Base-by-base conservation (phyloP, 2,888 invertebrate genomes). In the Lobophora halterata region DNA sequence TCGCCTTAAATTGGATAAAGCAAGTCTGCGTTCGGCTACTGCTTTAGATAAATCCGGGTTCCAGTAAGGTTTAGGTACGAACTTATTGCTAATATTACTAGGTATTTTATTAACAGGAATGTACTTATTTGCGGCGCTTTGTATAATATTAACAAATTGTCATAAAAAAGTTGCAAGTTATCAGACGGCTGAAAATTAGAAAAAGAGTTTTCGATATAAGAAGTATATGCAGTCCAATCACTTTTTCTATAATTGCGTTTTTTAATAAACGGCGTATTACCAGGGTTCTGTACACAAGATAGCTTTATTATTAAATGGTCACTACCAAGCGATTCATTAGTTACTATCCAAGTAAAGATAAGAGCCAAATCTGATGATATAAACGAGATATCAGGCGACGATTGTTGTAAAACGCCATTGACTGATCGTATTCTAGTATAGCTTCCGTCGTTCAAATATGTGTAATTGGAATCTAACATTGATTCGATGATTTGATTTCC, bases 381-480 rank as follows among this genome's bases (percentile, higher is more conserved):
- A 1, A 31, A 11, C 4, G 31, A 13, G 1, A 31, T 10, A 16
- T 31, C 31, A 7, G 31, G 31, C 0, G 31, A 16, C 3, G 24
- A 18, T 17, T 32, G n/a, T 12, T 24, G 24, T 8, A 18, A 2
- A 0, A 10, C 1, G 4, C 28, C 27, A 13, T 36, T 42, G 1
- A 57, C 57, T 3, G 49, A 8, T 25, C 40, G 46, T 2, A 52
- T 4, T 8, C 53, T 20, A 3, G 55, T 58, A 4, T 27, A 16
- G 1, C 10, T 18, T 2, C 52, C 49, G 10, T 51, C 32, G 27
- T 58, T 58, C 1, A 58, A 10, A 2, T 9, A 14, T 1, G 42
- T 33, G 21, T 46, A 47, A 6, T 37, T 17, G 12, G 30, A 12
- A 3, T 51, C 51, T 6, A 35, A 4, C 2, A 35, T 5, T 0